Conservation (phyloP, 2,888 invertebrate genomes). For the Syrista parreyssii region DNA sequence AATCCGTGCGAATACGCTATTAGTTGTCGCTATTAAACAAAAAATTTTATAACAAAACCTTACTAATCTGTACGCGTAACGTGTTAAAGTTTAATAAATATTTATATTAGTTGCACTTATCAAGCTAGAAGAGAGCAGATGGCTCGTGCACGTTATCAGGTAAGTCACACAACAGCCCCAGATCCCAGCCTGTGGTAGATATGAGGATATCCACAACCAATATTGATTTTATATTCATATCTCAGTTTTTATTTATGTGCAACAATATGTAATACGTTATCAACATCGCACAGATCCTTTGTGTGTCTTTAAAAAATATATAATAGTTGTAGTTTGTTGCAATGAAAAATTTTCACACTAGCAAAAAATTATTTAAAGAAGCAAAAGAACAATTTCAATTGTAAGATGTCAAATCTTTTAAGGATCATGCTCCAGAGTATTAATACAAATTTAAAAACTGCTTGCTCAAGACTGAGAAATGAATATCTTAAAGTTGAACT, state of each 20-base stretch:
- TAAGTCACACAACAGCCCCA: slow-evolving; percentile 31
- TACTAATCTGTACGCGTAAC: not conserved
- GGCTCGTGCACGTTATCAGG: slow-evolving; percentile 39
- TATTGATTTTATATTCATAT: slow-evolving; percentile 37
- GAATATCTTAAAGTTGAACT: not conserved
- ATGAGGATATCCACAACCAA: slow-evolving; percentile 22
- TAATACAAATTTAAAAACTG: not conserved
- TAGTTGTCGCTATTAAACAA: not conserved
- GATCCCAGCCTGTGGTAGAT: slow-evolving; percentile 27
- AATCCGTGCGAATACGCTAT: not conserved
- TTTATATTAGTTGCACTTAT: slow-evolving; percentile 23
- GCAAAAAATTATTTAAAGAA: not conserved
- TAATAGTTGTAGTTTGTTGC: not conserved
- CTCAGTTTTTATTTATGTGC: slow-evolving; percentile 26
- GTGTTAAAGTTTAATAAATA: slow-evolving; percentile 14
- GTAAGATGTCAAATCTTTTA: not conserved
- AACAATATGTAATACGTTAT: slow-evolving; percentile 7
- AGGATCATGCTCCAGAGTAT: not conserved
- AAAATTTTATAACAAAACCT: not conserved
- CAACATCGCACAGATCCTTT: slow-evolving; percentile 7
- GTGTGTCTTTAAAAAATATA: not conserved
- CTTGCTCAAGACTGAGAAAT: not conserved
- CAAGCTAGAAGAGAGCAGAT: slow-evolving; percentile 36
- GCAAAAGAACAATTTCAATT: not conserved
- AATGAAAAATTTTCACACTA: not conserved